Evolutionary conservation across 2,888 invertebrate genomes (phyloP).

Genomic region (Caenorhabditis sp.): DNA sequence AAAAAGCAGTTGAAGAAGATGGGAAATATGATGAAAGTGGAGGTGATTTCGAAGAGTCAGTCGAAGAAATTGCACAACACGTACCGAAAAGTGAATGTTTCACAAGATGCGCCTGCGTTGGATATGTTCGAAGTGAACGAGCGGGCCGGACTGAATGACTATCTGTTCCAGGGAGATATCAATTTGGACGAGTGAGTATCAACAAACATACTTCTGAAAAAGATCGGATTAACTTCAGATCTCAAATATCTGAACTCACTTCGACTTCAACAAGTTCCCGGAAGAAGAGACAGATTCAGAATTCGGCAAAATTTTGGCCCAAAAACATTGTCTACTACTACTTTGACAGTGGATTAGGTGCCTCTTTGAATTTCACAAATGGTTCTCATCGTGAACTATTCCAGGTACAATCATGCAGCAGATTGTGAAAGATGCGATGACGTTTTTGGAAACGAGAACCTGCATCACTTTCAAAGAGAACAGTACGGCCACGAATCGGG

Average conservation of each 20-base stretch:
- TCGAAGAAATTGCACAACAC: conserved; percentile 47
- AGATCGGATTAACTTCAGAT: background rate
- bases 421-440: conserved; percentile 32
- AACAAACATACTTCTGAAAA: background rate
- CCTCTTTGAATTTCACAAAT: background rate
- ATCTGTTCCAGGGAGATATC: conserved; percentile 56
- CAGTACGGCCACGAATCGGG: conserved; percentile 48
- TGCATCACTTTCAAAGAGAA: conserved; percentile 53
- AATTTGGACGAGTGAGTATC: conserved; percentile 40
- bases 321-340: conserved; percentile 55
- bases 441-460: conserved; percentile 35
- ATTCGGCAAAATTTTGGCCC: conserved; percentile 47
- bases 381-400: background rate
- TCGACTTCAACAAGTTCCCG: conserved; percentile 1
- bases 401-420: conserved; percentile 30
- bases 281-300: conserved; percentile 57
- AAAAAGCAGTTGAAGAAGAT: conserved; percentile 39
- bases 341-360: conserved; percentile 46
- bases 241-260: conserved; percentile 20
- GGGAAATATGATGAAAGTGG: conserved; percentile 37
- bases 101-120: conserved; percentile 23
- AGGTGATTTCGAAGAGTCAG: conserved; percentile 24
- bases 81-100: conserved; percentile 41
- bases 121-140: conserved; percentile 54
- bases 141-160: conserved; percentile 44